Base-by-base conservation (phyloP, 2,113 vertebrate species). In the Perca flavescens region DNA sequence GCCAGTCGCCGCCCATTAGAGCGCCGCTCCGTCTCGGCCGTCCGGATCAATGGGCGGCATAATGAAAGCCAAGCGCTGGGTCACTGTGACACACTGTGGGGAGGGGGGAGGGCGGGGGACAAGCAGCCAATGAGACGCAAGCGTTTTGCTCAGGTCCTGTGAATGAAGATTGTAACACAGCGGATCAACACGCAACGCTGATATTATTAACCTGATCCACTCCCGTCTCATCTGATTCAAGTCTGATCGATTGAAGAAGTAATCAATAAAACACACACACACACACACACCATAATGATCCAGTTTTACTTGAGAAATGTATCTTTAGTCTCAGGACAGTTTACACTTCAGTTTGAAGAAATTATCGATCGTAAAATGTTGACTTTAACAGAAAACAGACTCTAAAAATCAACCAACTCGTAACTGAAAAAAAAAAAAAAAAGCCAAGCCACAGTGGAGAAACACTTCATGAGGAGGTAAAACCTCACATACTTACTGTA, bases 1-100 rank as follows among this genome's bases (percentile, higher is more conserved):
- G 76, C 72, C 80, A 28, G 88, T 93, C 90, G 46, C 70, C 83
- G 47, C 50, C 68, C 60, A 89, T 93, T 91, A 93, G 64, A 60
- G 47, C 25, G 54, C 63, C 14, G 62, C 90, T 93, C 90, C 36
- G 54, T 94, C 93, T 89, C 80, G 63, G 52, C 58, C 79, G 28
- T 72, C 57, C 57, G 56, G 86, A 92, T 92, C 91, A 91, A 85
- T 91, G 82, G 22, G 70, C 11, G 53, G 64, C 50, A 0, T 77
- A 73, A 91, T 86, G 74, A 84, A 86, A 79, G 43, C 72, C 70
- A 83, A 70, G n/a, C 9, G 19, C 46, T 63, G 67, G 54, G 43
- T 82, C 40, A 1, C 67, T 53, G 68, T 70, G 50, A 79, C 74
- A 46, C 17, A 10, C 36, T 7, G 19, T 0, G 50, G 21, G 52